Conservation (phyloP, 37 sponge, comb jelly and placozoan genomes). For the Petrosia ficiformis region DNA sequence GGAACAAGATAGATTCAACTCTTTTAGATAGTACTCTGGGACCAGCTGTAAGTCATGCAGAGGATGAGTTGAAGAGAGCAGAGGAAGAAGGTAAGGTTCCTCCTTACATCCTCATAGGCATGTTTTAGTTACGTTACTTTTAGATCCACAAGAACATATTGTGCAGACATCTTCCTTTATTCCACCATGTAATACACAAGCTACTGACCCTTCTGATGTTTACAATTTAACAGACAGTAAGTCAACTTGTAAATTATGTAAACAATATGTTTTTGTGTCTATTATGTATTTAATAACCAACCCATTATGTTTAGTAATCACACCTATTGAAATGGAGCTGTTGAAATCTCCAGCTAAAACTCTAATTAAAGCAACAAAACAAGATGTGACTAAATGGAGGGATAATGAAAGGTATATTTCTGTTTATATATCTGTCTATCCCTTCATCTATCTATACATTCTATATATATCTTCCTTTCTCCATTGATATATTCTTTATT, state of each 20-base stretch:
- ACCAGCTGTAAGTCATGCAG: conserved; percentile 39
- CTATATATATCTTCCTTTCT: no score
- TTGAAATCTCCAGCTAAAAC: conserved; percentile 17
- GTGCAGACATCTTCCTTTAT: conserved; percentile 27
- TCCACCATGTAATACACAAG: conserved; percentile 60
- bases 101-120: not conserved
- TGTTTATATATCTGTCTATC: not conserved
- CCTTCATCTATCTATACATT: no score
- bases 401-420: not conserved
- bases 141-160: not conserved
- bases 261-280: not conserved
- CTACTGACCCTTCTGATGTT: conserved; percentile 58
- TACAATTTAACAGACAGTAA: conserved; percentile 71
- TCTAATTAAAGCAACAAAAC: conserved; percentile 15
- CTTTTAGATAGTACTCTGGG: conserved; percentile 37
- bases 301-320: no score
- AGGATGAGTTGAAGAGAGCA: conserved; percentile 12
- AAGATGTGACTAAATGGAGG: conserved; percentile 23
- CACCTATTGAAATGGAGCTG: conserved; percentile 11
- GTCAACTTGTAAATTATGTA: not conserved
- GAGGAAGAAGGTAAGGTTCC: not conserved
- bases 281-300: no score
- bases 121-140: not conserved
- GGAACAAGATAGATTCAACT: conserved; percentile 50
- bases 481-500: no score